A percentile compares a stretch with the other conserved stretches of the same genome.
Evolutionary conservation across 2,113 vertebrate species (phyloP).

Genomic region (Cranoglanis bouderius): DNA sequence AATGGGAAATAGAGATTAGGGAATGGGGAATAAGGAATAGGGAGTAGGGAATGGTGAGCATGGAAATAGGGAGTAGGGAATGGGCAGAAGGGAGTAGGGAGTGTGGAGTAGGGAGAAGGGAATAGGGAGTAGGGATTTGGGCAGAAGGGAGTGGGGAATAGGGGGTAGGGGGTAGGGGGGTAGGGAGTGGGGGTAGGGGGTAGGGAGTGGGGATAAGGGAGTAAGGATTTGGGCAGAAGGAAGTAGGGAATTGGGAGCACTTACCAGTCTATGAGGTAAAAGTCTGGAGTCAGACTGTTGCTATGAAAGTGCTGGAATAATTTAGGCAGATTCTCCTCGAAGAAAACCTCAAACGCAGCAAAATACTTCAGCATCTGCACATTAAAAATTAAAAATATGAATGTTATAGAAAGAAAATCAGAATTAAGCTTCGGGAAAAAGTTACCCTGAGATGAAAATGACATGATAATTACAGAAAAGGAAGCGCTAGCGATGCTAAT

Average conservation of each 20-base stretch:
- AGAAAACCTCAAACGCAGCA: conserved; percentile 97
- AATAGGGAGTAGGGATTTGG: neutral
- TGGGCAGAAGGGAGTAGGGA: neutral
- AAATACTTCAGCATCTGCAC: conserved; percentile 97
- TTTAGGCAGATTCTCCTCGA: conserved; percentile 95
- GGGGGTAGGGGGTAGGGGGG: neutral
- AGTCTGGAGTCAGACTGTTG: conserved; percentile 93
- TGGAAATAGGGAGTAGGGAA: neutral
- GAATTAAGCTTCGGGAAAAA: neutral
- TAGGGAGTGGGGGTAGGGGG: neutral
- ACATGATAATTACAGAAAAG: neutral
- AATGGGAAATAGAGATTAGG: neutral
- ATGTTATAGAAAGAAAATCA: neutral
- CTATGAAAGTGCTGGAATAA: conserved; percentile 93
- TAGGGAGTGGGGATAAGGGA: neutral
- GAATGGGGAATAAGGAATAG: neutral
- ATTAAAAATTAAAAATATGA: neutral
- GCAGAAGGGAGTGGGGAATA: neutral
- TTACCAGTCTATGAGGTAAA: conserved; percentile 99
- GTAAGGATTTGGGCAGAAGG: neutral
- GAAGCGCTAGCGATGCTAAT: neutral
- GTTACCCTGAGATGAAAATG: neutral
- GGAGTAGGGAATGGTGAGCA: neutral
- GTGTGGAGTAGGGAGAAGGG: neutral
- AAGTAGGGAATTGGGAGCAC: conserved; percentile 1